Percentiles rank a stretch among this genome's conserved stretches.
These are phyloP conservation scores for Pelecanoides urinatrix DNA, from an alignment of 2,113 vertebrate species.

Conservation along the genomic window DNA sequence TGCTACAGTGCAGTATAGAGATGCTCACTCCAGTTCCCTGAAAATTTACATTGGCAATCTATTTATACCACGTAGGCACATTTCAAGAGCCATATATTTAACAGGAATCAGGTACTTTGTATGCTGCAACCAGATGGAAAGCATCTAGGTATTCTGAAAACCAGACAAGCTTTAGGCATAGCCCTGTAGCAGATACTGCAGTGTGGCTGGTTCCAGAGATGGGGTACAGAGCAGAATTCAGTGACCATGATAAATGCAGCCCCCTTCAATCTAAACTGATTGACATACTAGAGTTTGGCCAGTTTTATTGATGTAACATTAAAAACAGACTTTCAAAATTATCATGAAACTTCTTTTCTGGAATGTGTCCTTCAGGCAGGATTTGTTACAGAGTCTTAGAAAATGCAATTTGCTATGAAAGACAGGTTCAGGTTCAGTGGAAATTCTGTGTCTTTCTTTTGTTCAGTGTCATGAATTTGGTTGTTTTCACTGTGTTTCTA, in stretches of 20 bases:
- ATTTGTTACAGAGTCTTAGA: not conserved
- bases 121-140: not conserved
- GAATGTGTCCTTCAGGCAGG: not conserved
- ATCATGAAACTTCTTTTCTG: not conserved
- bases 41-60: not conserved
- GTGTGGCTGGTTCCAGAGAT: not conserved
- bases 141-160: not conserved
- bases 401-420: not conserved
- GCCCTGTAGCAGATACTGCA: not conserved
- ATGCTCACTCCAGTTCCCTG: not conserved
- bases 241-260: not conserved
- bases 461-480: not conserved
- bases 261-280: not conserved
- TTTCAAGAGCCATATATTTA: not conserved
- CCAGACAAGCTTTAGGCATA: not conserved
- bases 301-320: not conserved
- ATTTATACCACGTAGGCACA: not conserved
- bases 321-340: not conserved
- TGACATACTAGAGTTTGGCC: not conserved
- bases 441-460: not conserved
- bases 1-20: not conserved
- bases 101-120: not conserved
- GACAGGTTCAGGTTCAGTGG: not conserved
- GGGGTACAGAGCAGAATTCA: not conserved
- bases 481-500: not conserved